A percentile compares a stretch with the other conserved stretches of the same genome.
phyloP scores from a whole-genome alignment of 2,113 vertebrate species.

The Psephotus haematonotus region DNA sequence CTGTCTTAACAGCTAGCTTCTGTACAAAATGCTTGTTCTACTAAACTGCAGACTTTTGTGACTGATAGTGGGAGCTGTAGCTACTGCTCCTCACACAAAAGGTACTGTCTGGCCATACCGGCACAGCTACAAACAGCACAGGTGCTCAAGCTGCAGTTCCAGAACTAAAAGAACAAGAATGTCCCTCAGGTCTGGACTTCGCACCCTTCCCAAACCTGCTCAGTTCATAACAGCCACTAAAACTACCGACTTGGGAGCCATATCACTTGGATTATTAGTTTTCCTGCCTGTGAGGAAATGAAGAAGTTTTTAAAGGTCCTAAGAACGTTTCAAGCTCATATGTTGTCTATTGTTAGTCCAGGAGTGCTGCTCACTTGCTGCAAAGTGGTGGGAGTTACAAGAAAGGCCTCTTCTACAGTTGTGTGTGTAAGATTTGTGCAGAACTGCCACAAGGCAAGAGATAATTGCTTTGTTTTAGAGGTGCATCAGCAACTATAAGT shows the following conservation, averaged over 20 bases:
- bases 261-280: neutral
- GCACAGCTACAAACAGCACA: neutral
- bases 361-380: neutral
- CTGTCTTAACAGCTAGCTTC: neutral
- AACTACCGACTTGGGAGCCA: neutral
- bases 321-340: neutral
- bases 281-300: neutral
- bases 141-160: neutral
- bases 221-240: neutral
- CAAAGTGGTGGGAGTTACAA: neutral
- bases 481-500: neutral
- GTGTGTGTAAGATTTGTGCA: neutral
- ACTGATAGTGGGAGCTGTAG: neutral
- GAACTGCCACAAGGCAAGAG: neutral
- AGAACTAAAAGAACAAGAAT: neutral
- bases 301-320: neutral
- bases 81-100: neutral
- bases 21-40: accelerated
- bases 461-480: neutral
- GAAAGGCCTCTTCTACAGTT: neutral
- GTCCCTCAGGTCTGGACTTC: neutral
- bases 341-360: neutral
- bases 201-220: neutral
- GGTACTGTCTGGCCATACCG: neutral
- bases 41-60: neutral